These are phyloP conservation scores for Urosaurus nigricauda DNA, from an alignment of 2,797 vertebrate genomes.

Conservation along the genomic window DNA sequence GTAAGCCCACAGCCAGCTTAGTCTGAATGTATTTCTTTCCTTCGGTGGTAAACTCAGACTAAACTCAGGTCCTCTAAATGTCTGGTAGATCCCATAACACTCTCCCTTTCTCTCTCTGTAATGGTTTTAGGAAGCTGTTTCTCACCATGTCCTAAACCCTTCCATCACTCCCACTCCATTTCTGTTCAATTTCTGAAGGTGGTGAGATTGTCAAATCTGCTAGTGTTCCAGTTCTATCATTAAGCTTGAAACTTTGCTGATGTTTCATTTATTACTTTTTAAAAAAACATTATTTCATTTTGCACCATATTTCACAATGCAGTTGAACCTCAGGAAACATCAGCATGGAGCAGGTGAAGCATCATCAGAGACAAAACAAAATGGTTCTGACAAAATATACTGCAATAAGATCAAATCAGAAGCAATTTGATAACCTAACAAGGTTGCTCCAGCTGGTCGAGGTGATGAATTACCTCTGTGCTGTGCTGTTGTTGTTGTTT, in stretches of 20 bases:
- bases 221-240: background rate
- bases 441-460: constrained; percentile 18
- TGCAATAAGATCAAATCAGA: constrained; percentile 11
- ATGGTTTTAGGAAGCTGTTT: background rate
- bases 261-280: constrained; percentile 17
- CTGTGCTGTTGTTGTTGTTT: background rate
- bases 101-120: background rate
- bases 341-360: background rate
- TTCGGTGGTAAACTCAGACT: too few relatives aligned
- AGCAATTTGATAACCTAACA: constrained; percentile 15
- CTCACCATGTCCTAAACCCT: constrained; percentile 15
- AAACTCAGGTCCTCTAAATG: background rate
- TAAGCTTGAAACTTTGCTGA: constrained; percentile 13
- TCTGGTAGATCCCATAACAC: background rate
- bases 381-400: constrained; percentile 31
- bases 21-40: too few relatives aligned
- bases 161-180: background rate
- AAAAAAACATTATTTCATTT: constrained; percentile 32
- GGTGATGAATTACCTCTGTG: constrained; percentile 19
- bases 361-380: constrained; percentile 19
- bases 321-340: background rate
- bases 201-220: background rate
- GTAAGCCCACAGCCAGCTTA: too few relatives aligned
- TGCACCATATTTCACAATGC: background rate
- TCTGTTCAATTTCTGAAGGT: constrained; percentile 1